These are phyloP conservation scores for Sitophilus oryzae DNA, from an alignment of 1,140 invertebrate species.

Conservation along the genomic window DNA sequence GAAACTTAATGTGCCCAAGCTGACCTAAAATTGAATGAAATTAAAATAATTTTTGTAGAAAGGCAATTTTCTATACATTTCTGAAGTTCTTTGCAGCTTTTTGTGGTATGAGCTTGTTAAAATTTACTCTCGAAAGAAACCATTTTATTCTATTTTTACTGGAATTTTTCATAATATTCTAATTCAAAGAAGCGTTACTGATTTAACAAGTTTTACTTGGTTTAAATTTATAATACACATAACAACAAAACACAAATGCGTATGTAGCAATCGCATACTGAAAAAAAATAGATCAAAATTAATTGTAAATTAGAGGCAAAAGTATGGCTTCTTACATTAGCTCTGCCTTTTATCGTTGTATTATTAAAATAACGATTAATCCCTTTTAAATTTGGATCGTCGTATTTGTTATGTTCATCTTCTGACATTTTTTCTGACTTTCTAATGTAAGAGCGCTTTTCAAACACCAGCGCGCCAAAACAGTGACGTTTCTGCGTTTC, in stretches of 20 bases:
- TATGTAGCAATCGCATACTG: slow-evolving; percentile 15
- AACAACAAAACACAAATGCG: neutral
- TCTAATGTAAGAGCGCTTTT: no score
- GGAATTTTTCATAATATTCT: neutral
- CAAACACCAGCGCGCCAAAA: no score
- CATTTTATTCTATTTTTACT: neutral
- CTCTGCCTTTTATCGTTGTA: slow-evolving; percentile 15
- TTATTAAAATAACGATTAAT: slow-evolving; percentile 16
- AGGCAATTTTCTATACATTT: no score
- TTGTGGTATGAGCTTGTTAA: neutral
- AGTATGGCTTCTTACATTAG: slow-evolving; percentile 13
- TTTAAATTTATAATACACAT: slow-evolving; percentile 11
- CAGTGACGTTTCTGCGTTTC: no score
- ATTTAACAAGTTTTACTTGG: no score
- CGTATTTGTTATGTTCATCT: slow-evolving; percentile 9
- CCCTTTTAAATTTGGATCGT: slow-evolving; percentile 19
- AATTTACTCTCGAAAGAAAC: neutral
- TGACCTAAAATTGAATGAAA: slow-evolving; percentile 12
- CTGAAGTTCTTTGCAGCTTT: neutral
- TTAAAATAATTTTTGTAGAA: no score
- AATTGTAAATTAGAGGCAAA: neutral
- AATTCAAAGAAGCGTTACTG: no score
- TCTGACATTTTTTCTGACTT: slow-evolving; percentile 20
- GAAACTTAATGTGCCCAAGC: slow-evolving; percentile 17
- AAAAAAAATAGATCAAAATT: neutral